phyloP scores from a whole-genome alignment of 1,140 invertebrate genomes.

The Neodiprion virginianus region DNA sequence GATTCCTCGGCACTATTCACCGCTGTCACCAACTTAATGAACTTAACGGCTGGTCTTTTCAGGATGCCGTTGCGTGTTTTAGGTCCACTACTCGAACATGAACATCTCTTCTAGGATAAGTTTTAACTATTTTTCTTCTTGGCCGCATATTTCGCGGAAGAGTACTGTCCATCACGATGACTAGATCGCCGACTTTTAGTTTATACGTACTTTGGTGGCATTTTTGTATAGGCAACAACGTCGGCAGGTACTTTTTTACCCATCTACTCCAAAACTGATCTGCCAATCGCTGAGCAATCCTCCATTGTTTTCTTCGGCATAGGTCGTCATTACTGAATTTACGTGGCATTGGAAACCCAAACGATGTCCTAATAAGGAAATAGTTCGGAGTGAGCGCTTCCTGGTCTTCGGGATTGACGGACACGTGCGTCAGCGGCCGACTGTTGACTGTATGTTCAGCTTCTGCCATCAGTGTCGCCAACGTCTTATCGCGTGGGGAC shows the following conservation, averaged over 20 bases:
- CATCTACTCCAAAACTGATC: conserved; percentile 18
- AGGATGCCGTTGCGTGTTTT: conserved; percentile 26
- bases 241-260: conserved; percentile 23
- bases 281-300: conserved; percentile 4
- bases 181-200: conserved; percentile 36
- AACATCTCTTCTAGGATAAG: conserved; percentile 26
- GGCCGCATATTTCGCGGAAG: conserved; percentile 32
- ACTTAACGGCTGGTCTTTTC: conserved; percentile 22
- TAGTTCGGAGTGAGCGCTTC: conserved; percentile 46
- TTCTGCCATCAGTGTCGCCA: conserved; percentile 18
- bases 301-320: conserved; percentile 20
- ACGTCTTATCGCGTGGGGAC: conserved; percentile 5
- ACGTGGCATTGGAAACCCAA: conserved; percentile 21
- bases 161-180: conserved; percentile 35
- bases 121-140: conserved; percentile 16
- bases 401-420: conserved; percentile 28
- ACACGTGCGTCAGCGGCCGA: conserved; percentile 34
- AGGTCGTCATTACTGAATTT: conserved; percentile 31
- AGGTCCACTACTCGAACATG: conserved; percentile 29
- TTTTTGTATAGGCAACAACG: conserved; percentile 18
- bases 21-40: background rate
- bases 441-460: conserved; percentile 14
- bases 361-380: conserved; percentile 30
- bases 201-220: conserved; percentile 31
- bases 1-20: too few relatives aligned